Evolutionary conservation across 2,888 invertebrate species (phyloP).

Genomic region (Athalia cordata): DNA sequence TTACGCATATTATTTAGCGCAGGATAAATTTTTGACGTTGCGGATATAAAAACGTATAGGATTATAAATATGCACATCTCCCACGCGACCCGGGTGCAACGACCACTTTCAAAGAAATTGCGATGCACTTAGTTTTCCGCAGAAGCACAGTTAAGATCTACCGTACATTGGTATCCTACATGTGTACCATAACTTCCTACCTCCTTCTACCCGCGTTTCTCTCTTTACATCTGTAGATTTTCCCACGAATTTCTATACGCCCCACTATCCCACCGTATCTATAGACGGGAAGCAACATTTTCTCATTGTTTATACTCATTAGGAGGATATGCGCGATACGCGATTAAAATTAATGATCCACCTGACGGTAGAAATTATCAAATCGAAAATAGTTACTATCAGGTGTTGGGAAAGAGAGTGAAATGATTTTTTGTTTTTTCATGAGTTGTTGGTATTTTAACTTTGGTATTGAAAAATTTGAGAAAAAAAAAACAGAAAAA

Average conservation of each 20-base stretch:
- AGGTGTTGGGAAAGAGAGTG: too few relatives aligned
- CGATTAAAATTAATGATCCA: too few relatives aligned
- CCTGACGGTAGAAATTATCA: too few relatives aligned
- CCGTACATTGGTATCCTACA: neutral
- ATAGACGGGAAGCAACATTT: neutral
- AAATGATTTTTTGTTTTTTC: too few relatives aligned
- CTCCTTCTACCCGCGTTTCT: neutral
- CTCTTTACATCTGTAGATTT: slow-evolving; percentile 2
- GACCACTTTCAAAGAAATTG: slow-evolving; percentile 15
- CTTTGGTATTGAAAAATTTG: too few relatives aligned
- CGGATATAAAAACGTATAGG: too few relatives aligned
- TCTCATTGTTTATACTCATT: too few relatives aligned
- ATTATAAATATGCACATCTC: neutral
- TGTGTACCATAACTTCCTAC: neutral
- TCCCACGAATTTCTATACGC: slow-evolving; percentile 23
- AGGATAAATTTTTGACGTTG: too few relatives aligned
- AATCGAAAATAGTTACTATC: too few relatives aligned
- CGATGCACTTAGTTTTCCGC: neutral
- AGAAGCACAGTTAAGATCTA: slow-evolving; percentile 18
- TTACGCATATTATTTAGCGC: too few relatives aligned
- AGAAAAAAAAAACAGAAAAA: neutral
- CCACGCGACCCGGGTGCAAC: neutral
- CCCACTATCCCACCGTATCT: neutral
- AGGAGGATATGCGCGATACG: too few relatives aligned
- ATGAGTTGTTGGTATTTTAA: too few relatives aligned